Evolutionary conservation across 2,797 vertebrate species (phyloP), one percentile per base, ranked within the genome.

Genomic region (Xiphophorus birchmanni): DNA sequence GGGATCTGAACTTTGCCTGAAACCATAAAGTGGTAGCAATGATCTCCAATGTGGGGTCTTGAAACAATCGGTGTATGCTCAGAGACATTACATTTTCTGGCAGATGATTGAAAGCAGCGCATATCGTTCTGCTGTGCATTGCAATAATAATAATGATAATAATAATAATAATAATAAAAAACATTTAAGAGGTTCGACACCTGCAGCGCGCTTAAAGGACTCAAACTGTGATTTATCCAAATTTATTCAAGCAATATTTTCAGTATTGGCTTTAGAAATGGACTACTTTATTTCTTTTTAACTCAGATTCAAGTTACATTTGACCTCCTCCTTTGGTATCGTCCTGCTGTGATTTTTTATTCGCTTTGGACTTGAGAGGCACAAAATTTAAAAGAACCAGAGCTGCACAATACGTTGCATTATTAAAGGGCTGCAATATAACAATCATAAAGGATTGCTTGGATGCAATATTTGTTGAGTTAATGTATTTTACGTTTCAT

Each of bases 1-100:
- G 71, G 73, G 80, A 76, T 40, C 32, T 21, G 42, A 79, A 56
- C 54, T 10, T 44, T 60, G 74, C 47, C 18, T 76, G 40, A 21
- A 79, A 26, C 42, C 9, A 18, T 18, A 15, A 37, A 17, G 60
- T 65, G 58, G 58, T 6, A 32, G 29, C 6, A 2, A 32, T 63
- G 29, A 35, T 58, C 56, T 5, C 23, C n/a, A 32, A 32, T 17
- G 17, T 18, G 60, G 32, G 29, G 29, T 63, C 29, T 63, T 35
- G 29, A 65, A 37, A 65, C 7, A 65, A 18, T 35, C 13, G 15
- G n/a, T 15, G 15, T 17, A 6, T 5, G 29, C 60, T 65, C 63
- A 37, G 35, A 42, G 9, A 69, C 37, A 26, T 67, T 40, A 8
- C 23, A 40, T 18, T 12, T 67, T 35, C 35, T 17, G 35, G 18